Base-by-base conservation (phyloP, 2,888 invertebrate genomes). In the Plemyria rubiginata region DNA sequence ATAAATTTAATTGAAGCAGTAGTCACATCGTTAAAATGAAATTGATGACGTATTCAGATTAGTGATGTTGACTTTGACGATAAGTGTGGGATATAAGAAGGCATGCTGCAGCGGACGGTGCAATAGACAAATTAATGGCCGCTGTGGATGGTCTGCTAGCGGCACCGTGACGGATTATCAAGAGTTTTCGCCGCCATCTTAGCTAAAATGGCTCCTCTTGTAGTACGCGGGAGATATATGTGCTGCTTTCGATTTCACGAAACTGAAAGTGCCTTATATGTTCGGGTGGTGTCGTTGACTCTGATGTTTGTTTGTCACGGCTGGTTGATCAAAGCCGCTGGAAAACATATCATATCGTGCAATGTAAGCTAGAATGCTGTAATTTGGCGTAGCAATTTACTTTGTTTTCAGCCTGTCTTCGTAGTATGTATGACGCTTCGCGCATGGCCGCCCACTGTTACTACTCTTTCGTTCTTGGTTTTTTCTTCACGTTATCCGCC, bases 231-330 rank as follows among this genome's bases (percentile, higher is more conserved):
- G 84, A 86, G 86, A 86, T 83, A 82, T 87, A 80, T 85, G 81
- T 78, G 82, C 80, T 68, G 85, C 90, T 92, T 90, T 92, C 92
- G 82, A 86, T 92, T 91, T 91, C 87, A 84, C 81, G 91, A 92
- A 92, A 92, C 87, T 84, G 90, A 92, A 90, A 92, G 92, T 88
- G 84, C 74, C 78, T 79, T 81, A 79, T 87, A 88, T 88, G 92
- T 92, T 91, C 87, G 90, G 91, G 84, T 82, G 80, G 81, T 90
- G 91, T 90, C 90, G 87, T 89, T 91, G 90, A 90, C 91, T 90
- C 84, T 78, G 72, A 79, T 90, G 91, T 90, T 91, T 92, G 89
- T 91, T 92, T 91, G 90, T 84, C 85, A 89, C 84, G 90, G 79
- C 82, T 86, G 85, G 90, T 82, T 86, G 90, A 79, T 74, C 54